Evolutionary conservation across 2,797 vertebrate species (phyloP).

Genomic region (Vespertilio murinus): DNA sequence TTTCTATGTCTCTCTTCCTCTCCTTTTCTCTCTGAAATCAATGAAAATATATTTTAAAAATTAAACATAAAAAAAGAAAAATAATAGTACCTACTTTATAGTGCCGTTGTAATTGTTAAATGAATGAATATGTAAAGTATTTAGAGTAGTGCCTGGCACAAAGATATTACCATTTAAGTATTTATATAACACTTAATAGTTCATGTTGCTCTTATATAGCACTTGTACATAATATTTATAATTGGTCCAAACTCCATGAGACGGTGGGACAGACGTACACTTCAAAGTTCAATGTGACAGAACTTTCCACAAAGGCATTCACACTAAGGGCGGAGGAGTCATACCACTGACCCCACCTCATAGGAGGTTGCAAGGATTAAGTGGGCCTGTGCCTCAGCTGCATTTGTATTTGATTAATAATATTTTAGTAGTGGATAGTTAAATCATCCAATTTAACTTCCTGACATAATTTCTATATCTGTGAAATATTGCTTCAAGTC

Average conservation of each 20-base stretch:
- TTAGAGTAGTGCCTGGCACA: not conserved
- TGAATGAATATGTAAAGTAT: not conserved
- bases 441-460: constrained; percentile 38
- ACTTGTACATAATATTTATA: constrained; percentile 4
- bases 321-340: not conserved
- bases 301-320: not conserved
- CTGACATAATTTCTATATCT: not conserved
- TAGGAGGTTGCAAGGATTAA: not conserved
- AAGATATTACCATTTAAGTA: not conserved
- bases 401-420: not conserved
- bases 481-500: constrained; percentile 17
- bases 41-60: not conserved
- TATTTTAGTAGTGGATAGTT: not conserved
- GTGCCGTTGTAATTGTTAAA: not conserved
- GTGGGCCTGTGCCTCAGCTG: not conserved
- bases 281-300: not conserved
- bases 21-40: not conserved
- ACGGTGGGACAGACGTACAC: not conserved
- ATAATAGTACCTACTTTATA: not conserved
- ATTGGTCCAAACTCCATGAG: constrained; percentile 30
- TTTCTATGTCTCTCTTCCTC: not conserved
- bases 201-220: not conserved
- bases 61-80: constrained; percentile 13
- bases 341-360: not conserved
- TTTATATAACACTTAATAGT: not conserved